Evolutionary conservation across 1,140 invertebrate genomes (phyloP), one percentile per base, ranked within the genome.

Genomic region (Olivierus martensii): DNA sequence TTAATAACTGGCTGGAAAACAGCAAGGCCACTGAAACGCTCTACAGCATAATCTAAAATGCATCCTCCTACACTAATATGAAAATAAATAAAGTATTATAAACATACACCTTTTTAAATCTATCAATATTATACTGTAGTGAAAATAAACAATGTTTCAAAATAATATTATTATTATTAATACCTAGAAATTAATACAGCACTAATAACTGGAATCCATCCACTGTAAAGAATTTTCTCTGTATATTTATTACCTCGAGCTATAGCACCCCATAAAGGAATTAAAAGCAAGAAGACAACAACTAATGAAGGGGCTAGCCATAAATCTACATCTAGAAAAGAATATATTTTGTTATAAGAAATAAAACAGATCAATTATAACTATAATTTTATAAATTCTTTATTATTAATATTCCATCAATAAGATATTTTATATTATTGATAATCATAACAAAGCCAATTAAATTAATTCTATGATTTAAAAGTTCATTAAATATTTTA

Each of bases 141-240:
- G n/a, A n/a, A n/a, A n/a, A n/a, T n/a, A 11, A 45, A 19, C 15
- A 22, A 45, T 7, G 12, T 45, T 19, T 17, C 17, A 17, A 45
- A 22, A 45, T 12, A 45, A 28, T 15, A n/a, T 2, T 14, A 47
- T 18, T 18, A 21, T 6, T 15, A n/a, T 39, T 18, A 42, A 22
- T 64, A 87, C 84, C 84, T 83, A 70, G 86, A 89, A 51, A 91
- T 90, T 28, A 85, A 69, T 83, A 91, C 87, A 1, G 87, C 86
- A 51, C 76, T 78, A 58, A 91, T 79, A 28, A 91, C 84, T 52
- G 87, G 86, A 36, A 79, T 79, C 87, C 87, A 92, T 10, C 87
- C 86, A 60, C 79, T 74, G 66, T 79, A 75, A 15, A 91, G 72
- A 21, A 89, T 82, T 66, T 81, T 76, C 58, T 75, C 75, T 7